Base-by-base conservation (phyloP, 2,888 invertebrate genomes). In the Marasmarcha lunaedactyla region DNA sequence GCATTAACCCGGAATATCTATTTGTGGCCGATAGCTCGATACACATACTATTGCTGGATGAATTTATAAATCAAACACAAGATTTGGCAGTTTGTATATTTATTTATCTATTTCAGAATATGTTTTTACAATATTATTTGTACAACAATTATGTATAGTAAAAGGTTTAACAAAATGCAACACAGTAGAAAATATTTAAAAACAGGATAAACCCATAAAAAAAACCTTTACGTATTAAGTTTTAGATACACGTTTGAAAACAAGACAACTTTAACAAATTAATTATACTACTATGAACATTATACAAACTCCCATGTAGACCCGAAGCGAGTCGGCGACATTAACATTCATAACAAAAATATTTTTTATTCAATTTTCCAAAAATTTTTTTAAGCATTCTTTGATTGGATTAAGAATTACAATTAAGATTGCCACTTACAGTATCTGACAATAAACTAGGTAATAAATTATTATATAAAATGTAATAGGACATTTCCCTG, bases 41-140 rank as follows among this genome's bases (percentile, higher is more conserved):
- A n/a, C n/a, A n/a, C n/a, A n/a, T n/a, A n/a, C n/a, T n/a, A n/a
- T n/a, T n/a, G n/a, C n/a, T n/a, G n/a, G n/a, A n/a, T n/a, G n/a
- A n/a, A n/a, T n/a, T n/a, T n/a, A n/a, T 20, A 20, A 20, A 20
- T 20, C 20, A 61, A 55, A 59, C 42, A 44, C 47, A 40, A 30
- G 44, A 4, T 59, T 67, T 66, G 77, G 79, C 79, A 78, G 81
- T 78, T 72, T 74, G 74, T 78, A 74, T 76, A 73, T 73, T 74
- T 71, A 71, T 71, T 71, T 73, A 66, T 70, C 66, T 76, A 69
- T 68, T 72, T 71, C 30, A 30, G 30, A 30, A 30, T 30, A 30
- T 30, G 30, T 30, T 30, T 30, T 30, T 30, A 30, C 30, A 30
- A 70, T 70, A 72, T 68, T 64, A 49, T 76, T 76, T 77, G 71